Evolutionary conservation across 2,888 invertebrate species (phyloP), one percentile per base, ranked within the genome.

Genomic region (Rhabditophanes sp.): DNA sequence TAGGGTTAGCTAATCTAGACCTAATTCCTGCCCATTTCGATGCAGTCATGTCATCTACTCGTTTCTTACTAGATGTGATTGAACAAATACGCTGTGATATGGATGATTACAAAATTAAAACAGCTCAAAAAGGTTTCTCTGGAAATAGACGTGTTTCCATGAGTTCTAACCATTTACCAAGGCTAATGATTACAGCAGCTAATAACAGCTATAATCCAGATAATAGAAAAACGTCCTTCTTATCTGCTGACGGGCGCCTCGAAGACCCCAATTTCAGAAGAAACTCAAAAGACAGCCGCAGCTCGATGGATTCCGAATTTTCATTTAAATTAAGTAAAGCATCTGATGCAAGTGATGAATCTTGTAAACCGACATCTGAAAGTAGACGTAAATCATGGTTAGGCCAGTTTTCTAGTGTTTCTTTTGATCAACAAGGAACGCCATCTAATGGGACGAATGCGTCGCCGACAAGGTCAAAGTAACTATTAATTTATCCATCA

Each of bases 161-260:
- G 60, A 49, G 49, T 12, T 46, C 46, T 25, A 59, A 49, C 21
- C 61, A 60, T 34, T 42, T 60, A 15, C 60, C 60, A 5, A 42
- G 60, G n/a, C 51, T 60, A 6, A 49, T 60, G 48, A 59, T 60
- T 32, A 57, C 58, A 23, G 60, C 60, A 11, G 61, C 60, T n/a
- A n/a, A n/a, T n/a, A n/a, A 3, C 35, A 60, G 24, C 59, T 60
- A 0, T 58, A 55, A 7, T 50, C 5, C n/a, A 18, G 17, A 25
- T 8, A 40, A 30, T 30, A 37, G 55, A 15, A 60, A 60, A 33
- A 60, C 61, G 60, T 62, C 61, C 16, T 60, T 60, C 35, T 45
- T 60, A 16, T 56, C 56, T 1, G 60, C 60, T 1, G 60, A 61
- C 30, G 60, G 60, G n/a, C 43, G 60, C 8, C 34, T 60, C n/a